Evolutionary conservation across 2,888 invertebrate species (phyloP), one percentile per base, ranked within the genome.

Genomic region (Pandemis corylana): DNA sequence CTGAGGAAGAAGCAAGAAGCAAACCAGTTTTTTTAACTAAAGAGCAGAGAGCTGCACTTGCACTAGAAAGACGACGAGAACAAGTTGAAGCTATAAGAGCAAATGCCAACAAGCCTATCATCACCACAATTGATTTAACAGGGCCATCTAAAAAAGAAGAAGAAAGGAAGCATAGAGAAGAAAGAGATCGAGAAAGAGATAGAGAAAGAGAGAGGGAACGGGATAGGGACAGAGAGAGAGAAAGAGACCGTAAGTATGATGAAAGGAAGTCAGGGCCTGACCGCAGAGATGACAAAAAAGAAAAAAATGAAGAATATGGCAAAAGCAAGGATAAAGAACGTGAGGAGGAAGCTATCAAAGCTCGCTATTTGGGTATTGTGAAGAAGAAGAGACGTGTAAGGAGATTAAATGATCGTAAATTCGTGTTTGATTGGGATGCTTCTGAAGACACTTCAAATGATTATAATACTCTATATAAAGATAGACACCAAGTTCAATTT

Each of bases 341-440:
- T 78, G 99, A 99, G 94, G 95, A 97, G 63, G 98, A 98, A 90
- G 99, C 99, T 0, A 99, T 99, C 75, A 98, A 98, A 83, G 99
- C 99, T 85, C 95, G 99, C 6, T 99, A 99, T 88, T 94, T 99
- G 68, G 99, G 99, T 0, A 96, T 98, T 64, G 95, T 98, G 0
- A 99, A 99, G 87, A 98, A 99, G 87, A 98, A 98, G 85, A 96
- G 99, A 13, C 95, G 99, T 75, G 98, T 99, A 0, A 95, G 99
- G 20, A 95, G 99, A 77, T 93, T 99, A 61, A 99, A 99, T 92
- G 99, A 99, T 87, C 95, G 99, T 15, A 99, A 99, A 93, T 99
- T 99, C 95, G 99, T 99, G 0, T 99, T 99, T 90, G 99, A 99
- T 91, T 99, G 99, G 99, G 99, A 99, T 93, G 99, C 99, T 0